Base-by-base conservation (phyloP, 2,113 vertebrate genomes). In the Gracilinanus agilis region DNA sequence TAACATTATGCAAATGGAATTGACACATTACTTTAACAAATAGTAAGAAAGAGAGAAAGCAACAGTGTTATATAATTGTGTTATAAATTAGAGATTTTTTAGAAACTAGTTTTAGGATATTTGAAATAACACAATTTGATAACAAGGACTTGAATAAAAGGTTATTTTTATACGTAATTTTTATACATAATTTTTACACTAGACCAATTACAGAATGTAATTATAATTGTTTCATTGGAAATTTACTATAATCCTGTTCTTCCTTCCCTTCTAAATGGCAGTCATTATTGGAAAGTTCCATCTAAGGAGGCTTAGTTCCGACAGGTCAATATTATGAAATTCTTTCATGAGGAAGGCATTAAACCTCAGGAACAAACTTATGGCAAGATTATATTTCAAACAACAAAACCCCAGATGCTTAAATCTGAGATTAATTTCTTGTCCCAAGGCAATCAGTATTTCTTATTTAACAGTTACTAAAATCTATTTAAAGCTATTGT, bases 41-140 rank as follows among this genome's bases (percentile, higher is more conserved):
- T 90, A 44, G 34, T 92, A 56, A 83, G 49, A 3, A 44, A 19
- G 55, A 0, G 5, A 96, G 54, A 95, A 94, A 94, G 44, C 55
- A 44, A 91, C 24, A 90, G 6, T 89, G 24, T 83, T 55, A 90
- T 97, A n/a, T n/a, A n/a, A n/a, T 90, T 55, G 67, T 90, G 2
- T 89, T 92, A 88, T 88, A n/a, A 7, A 95, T 91, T 96, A 96
- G 88, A 96, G 90, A 58, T 91, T 49, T n/a, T n/a, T 96, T 83
- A 83, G n/a, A 40, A 83, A 40, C 53, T 10, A 92, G 29, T 55
- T 94, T 96, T 53, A 40, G 34, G 34, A n/a, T 0, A 83, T 5
- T 83, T 40, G 67, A 23, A 83, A 40, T 67, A 34, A 67, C 3
- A 49, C 5, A 67, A 34, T 88, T 93, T 89, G 55, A 54, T 94